phyloP scores from a whole-genome alignment of 2,888 invertebrate species.

The Brenthis daphne region DNA sequence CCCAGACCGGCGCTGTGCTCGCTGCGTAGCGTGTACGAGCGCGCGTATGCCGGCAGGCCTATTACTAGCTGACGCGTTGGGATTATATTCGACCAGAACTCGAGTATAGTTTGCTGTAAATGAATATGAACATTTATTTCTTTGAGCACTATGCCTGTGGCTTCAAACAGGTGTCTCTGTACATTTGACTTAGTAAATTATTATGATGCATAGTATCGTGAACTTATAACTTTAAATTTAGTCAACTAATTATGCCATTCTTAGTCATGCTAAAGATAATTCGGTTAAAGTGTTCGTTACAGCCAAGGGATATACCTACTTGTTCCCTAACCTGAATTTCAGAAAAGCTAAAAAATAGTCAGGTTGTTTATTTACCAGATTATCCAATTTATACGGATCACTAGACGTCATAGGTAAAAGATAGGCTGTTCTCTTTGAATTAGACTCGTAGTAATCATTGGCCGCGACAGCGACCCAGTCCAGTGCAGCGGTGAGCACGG shows the following conservation, averaged over 20 bases:
- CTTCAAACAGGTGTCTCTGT: no score
- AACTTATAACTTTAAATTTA: background rate
- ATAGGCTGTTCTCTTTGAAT: constrained; percentile 88
- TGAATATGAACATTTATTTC: background rate
- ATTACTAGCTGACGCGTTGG: constrained; percentile 85
- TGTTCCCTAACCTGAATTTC: no score
- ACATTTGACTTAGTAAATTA: no score
- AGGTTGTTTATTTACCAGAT: constrained; percentile 81
- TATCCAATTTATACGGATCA: constrained; percentile 84
- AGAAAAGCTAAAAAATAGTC: background rate
- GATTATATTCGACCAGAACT: constrained; percentile 88
- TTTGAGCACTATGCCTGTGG: no score
- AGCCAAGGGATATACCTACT: no score
- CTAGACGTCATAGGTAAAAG: constrained; percentile 87
- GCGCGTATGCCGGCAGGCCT: constrained; percentile 90
- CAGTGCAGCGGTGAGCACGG: constrained; percentile 84
- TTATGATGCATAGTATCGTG: no score
- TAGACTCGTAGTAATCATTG: constrained; percentile 90
- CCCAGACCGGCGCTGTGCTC: constrained; percentile 78
- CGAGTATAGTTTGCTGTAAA: constrained; percentile 67
- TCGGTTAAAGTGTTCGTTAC: no score
- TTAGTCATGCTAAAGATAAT: no score
- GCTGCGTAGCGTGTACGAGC: constrained; percentile 86
- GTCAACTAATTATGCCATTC: background rate
- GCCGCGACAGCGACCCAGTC: constrained; percentile 93